phyloP scores from a whole-genome alignment of 2,888 invertebrate species.

The Psylliodes chrysocephalus region DNA sequence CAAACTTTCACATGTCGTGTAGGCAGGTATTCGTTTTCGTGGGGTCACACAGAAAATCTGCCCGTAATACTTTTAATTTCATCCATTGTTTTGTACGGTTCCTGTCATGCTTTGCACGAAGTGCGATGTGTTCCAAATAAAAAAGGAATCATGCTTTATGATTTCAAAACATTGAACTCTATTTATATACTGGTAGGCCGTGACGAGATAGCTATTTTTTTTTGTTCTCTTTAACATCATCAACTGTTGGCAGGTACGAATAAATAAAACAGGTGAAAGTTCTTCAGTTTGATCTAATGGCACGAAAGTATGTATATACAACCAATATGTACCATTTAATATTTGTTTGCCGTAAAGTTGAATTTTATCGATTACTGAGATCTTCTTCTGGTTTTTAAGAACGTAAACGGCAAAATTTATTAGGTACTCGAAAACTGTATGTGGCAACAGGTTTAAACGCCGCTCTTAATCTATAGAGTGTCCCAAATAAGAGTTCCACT shows the following conservation, averaged over 20 bases:
- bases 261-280: constrained; percentile 28
- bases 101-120: constrained; percentile 20
- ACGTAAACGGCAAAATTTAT: no score
- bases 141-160: constrained; percentile 29
- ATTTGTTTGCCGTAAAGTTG: no score
- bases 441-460: no score
- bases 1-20: constrained; percentile 9
- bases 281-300: constrained; percentile 8
- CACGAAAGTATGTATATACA: background rate
- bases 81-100: constrained; percentile 25
- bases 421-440: no score
- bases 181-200: constrained; percentile 19
- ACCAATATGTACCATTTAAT: background rate
- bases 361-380: no score
- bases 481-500: no score
- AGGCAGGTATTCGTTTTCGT: constrained; percentile 15
- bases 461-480: no score
- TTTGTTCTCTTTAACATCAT: constrained; percentile 24
- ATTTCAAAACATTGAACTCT: constrained; percentile 20
- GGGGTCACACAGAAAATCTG: constrained; percentile 29
- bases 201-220: constrained; percentile 15
- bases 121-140: constrained; percentile 17
- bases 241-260: constrained; percentile 10
- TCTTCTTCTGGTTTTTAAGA: no score
- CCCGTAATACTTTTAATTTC: constrained; percentile 32